A percentile compares a stretch with the other conserved stretches of the same genome.
Evolutionary conservation across 2,113 vertebrate genomes (phyloP).

Genomic region (Tachycineta bicolor): DNA sequence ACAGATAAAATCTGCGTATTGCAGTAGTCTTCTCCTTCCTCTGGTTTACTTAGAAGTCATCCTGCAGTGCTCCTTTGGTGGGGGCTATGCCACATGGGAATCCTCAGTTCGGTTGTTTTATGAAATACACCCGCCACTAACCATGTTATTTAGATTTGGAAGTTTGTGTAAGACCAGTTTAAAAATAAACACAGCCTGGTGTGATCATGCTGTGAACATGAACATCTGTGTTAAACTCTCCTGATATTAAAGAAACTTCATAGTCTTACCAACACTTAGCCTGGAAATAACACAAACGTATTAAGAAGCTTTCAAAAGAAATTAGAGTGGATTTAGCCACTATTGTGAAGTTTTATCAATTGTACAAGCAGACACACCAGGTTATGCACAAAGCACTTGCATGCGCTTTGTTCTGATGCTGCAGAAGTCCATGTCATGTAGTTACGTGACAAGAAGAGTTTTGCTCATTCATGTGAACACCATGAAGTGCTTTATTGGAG

Average conservation of each 20-base stretch:
- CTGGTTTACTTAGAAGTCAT: not conserved
- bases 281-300: not conserved
- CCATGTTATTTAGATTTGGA: not conserved
- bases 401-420: not conserved
- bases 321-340: not conserved
- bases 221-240: not conserved
- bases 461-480: not conserved
- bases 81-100: not conserved
- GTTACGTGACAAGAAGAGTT: not conserved
- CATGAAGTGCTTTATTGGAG: not conserved
- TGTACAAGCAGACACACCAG: fast-evolving
- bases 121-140: not conserved
- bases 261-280: not conserved
- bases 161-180: not conserved
- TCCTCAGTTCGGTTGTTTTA: not conserved
- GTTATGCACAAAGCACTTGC: not conserved
- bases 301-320: not conserved
- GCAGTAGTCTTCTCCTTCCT: not conserved
- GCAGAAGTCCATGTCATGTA: not conserved
- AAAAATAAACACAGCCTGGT: not conserved
- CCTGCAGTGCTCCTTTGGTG: not conserved
- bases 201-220: not conserved
- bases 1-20: not conserved
- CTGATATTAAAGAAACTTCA: fast-evolving
- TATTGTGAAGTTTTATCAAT: not conserved